phyloP scores from a whole-genome alignment of 2,888 invertebrate species.

The Isotomurus palustris region DNA sequence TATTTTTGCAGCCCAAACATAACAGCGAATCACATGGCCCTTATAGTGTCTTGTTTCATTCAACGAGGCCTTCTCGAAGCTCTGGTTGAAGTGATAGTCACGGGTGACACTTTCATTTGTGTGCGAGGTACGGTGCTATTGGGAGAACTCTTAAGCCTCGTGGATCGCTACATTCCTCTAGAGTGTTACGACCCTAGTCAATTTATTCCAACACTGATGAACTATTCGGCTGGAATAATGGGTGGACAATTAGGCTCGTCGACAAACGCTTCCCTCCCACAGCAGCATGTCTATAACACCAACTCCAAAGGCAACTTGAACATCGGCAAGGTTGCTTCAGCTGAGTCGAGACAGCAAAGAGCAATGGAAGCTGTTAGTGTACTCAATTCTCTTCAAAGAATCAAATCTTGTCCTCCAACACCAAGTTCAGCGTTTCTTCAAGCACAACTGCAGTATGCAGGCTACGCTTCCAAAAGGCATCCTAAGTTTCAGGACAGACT shows the following conservation, averaged over 20 bases:
- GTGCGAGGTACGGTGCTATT: slow-evolving; percentile 85
- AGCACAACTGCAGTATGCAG: slow-evolving; percentile 39
- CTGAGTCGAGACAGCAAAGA: slow-evolving; percentile 39
- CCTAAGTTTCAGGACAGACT: slow-evolving; percentile 39
- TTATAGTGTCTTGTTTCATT: slow-evolving; percentile 83
- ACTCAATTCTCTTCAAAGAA: slow-evolving; percentile 36
- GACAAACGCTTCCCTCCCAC: slow-evolving; percentile 1
- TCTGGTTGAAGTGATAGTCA: slow-evolving; percentile 83
- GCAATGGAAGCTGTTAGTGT: slow-evolving; percentile 45
- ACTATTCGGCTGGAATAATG: slow-evolving; percentile 60
- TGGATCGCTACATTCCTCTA: slow-evolving; percentile 77
- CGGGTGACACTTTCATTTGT: slow-evolving; percentile 82
- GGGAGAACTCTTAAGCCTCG: slow-evolving; percentile 81
- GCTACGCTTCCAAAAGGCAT: slow-evolving; percentile 24
- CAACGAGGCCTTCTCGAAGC: slow-evolving; percentile 78
- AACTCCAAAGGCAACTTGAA: slow-evolving; percentile 4
- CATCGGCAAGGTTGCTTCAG: slow-evolving; percentile 34
- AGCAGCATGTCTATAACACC: background rate
- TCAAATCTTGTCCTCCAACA: slow-evolving; percentile 34
- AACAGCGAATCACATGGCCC: slow-evolving; percentile 82
- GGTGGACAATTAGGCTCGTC: too few species aligned
- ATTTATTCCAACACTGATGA: slow-evolving; percentile 74
- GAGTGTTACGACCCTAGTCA: slow-evolving; percentile 79
- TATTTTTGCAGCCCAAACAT: slow-evolving; percentile 70
- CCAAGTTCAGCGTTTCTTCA: slow-evolving; percentile 43